A percentile compares a stretch with the other conserved stretches of the same genome.
These are phyloP conservation scores for Brachypterus glaber DNA, from an alignment of 2,888 invertebrate genomes.

Conservation along the genomic window DNA sequence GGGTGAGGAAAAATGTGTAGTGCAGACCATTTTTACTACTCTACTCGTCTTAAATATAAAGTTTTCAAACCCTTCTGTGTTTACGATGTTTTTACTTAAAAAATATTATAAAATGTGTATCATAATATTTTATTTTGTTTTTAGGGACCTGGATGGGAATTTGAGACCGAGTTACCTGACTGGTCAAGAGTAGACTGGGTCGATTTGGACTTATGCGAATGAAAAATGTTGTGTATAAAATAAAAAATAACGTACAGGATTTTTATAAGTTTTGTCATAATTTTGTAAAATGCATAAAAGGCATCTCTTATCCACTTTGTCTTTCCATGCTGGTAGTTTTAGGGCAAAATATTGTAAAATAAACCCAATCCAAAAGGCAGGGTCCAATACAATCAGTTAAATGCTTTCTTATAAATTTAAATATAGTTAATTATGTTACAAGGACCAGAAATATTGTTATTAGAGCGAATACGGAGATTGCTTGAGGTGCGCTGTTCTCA, in stretches of 20 bases:
- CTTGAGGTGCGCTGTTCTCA: too few relatives aligned
- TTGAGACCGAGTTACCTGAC: constrained; percentile 81
- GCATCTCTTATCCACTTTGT: constrained; percentile 37
- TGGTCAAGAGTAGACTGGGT: constrained; percentile 87
- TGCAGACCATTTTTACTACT: too few relatives aligned
- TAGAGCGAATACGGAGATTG: too few relatives aligned
- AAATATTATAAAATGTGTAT: too few relatives aligned
- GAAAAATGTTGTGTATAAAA: constrained; percentile 20
- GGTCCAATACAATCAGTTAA: constrained; percentile 38
- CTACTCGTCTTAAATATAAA: too few relatives aligned
- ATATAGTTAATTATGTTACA: too few relatives aligned
- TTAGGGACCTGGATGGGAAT: constrained; percentile 91
- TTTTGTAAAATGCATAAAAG: constrained; percentile 26
- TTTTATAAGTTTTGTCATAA: constrained; percentile 11
- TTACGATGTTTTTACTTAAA: too few relatives aligned
- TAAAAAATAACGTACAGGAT: constrained; percentile 6
- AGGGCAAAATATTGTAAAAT: constrained; percentile 6
- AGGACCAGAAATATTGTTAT: too few relatives aligned
- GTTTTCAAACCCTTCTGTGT: too few relatives aligned
- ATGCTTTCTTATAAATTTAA: too few relatives aligned
- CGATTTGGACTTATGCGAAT: constrained; percentile 51
- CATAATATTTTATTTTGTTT: too few relatives aligned
- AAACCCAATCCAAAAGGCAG: constrained; percentile 30
- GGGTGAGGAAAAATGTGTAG: too few relatives aligned
- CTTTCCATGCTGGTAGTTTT: constrained; percentile 32